Conservation (phyloP, 2,888 invertebrate genomes). For the Pseudolycoriella hygida region DNA sequence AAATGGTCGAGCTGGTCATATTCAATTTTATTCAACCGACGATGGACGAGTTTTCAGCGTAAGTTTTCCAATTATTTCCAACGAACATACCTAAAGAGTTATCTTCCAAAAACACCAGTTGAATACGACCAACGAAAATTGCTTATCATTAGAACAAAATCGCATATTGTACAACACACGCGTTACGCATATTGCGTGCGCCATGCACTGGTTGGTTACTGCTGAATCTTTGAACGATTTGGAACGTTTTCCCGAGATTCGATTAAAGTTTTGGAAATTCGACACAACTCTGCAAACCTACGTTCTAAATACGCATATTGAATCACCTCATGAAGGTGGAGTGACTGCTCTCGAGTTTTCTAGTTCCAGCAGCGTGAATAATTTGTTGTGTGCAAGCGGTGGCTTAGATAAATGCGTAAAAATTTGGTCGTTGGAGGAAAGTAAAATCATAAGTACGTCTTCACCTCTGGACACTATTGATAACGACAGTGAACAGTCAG, state of each 20-base stretch:
- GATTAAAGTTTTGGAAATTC: constrained; percentile 62
- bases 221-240: constrained; percentile 42
- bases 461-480: no score
- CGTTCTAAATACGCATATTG: constrained; percentile 50
- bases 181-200: constrained; percentile 47
- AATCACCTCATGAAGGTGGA: constrained; percentile 46
- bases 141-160: constrained; percentile 41
- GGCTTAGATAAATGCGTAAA: constrained; percentile 52
- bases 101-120: constrained; percentile 31
- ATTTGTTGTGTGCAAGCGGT: constrained; percentile 40
- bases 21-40: constrained; percentile 53
- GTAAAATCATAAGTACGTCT: background rate
- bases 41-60: constrained; percentile 52
- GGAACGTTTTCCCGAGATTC: constrained; percentile 38
- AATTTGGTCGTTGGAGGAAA: constrained; percentile 44
- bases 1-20: constrained; percentile 53
- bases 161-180: constrained; percentile 42
- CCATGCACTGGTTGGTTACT: constrained; percentile 57
- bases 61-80: no score
- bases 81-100: no score
- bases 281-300: constrained; percentile 41
- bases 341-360: constrained; percentile 40
- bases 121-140: constrained; percentile 55
- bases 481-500: no score
- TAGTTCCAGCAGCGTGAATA: constrained; percentile 31